Percentiles rank a stretch among this genome's conserved stretches.
Evolutionary conservation across 2,797 vertebrate species (phyloP).

Genomic region (Antrozous pallidus): DNA sequence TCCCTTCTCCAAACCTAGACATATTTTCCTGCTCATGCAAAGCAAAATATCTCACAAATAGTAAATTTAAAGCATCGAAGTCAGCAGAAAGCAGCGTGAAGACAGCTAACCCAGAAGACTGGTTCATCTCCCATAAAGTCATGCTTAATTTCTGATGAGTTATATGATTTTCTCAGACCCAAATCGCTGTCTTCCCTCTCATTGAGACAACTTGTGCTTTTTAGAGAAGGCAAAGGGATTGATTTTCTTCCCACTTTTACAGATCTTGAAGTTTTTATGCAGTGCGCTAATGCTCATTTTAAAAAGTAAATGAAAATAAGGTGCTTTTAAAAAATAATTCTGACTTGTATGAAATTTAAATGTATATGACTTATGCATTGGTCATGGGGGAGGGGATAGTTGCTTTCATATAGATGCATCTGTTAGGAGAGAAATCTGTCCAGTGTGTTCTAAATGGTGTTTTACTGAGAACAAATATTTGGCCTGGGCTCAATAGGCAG

Average conservation of each 20-base stretch:
- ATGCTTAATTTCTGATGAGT: conserved; percentile 38
- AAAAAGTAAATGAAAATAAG: not conserved
- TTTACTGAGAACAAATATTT: not conserved
- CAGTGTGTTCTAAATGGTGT: not conserved
- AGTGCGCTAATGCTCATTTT: not conserved
- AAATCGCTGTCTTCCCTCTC: not conserved
- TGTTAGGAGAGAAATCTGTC: not conserved
- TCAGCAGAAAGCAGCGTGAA: conserved; percentile 37
- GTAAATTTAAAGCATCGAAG: conserved; percentile 36
- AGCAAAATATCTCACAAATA: conserved; percentile 43
- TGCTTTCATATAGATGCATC: not conserved
- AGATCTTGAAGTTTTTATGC: not conserved
- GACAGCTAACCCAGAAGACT: conserved; percentile 37
- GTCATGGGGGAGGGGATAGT: not conserved
- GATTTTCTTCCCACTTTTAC: not conserved
- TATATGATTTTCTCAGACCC: conserved; percentile 10
- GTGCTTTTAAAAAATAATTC: conserved; percentile 21
- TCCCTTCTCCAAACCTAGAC: not conserved
- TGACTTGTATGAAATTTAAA: conserved; percentile 11
- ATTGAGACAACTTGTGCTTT: not conserved
- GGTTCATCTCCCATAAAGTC: conserved; percentile 1
- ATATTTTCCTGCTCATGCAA: conserved; percentile 41
- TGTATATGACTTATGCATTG: not conserved
- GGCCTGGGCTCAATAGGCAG: not conserved
- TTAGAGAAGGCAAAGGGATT: not conserved